phyloP scores from a whole-genome alignment of 2,888 invertebrate species.

The Ligdia adustata region DNA sequence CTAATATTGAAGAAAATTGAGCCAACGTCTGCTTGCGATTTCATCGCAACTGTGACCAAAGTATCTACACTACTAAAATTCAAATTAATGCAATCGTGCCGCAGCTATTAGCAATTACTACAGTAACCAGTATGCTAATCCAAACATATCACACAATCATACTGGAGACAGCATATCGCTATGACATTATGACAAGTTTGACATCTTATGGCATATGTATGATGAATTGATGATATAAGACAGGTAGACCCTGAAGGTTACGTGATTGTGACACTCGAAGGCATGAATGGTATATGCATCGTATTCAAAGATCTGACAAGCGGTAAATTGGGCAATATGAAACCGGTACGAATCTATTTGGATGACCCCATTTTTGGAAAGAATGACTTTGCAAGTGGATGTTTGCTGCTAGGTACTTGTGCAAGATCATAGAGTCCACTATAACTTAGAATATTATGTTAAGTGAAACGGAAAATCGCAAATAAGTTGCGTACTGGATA shows the following conservation, averaged over 20 bases:
- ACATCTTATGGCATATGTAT: slow-evolving; percentile 18
- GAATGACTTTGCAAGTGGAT: no score
- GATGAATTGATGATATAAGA: slow-evolving; percentile 22
- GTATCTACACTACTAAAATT: not conserved
- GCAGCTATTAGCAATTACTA: slow-evolving; percentile 1
- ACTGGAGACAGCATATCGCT: slow-evolving; percentile 18
- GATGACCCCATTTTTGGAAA: no score
- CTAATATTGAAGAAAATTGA: no score
- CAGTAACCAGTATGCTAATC: slow-evolving; percentile 21
- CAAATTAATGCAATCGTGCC: slow-evolving; percentile 11
- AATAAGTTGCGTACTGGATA: no score
- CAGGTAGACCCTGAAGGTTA: slow-evolving; percentile 16
- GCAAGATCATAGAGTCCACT: no score
- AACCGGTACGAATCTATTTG: not conserved
- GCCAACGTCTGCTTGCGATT: no score
- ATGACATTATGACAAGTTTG: slow-evolving; percentile 13
- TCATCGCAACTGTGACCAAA: not conserved
- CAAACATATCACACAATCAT: slow-evolving; percentile 11
- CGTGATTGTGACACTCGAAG: slow-evolving; percentile 18
- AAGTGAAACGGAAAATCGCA: no score
- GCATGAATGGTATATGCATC: slow-evolving; percentile 16
- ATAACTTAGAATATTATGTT: no score
- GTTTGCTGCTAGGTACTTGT: no score
- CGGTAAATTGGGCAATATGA: slow-evolving; percentile 6
- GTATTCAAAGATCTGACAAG: slow-evolving; percentile 7